Percentiles rank a stretch among this genome's conserved stretches.
Evolutionary conservation across 2,797 vertebrate genomes (phyloP).

Genomic region (Chelon labrosus): DNA sequence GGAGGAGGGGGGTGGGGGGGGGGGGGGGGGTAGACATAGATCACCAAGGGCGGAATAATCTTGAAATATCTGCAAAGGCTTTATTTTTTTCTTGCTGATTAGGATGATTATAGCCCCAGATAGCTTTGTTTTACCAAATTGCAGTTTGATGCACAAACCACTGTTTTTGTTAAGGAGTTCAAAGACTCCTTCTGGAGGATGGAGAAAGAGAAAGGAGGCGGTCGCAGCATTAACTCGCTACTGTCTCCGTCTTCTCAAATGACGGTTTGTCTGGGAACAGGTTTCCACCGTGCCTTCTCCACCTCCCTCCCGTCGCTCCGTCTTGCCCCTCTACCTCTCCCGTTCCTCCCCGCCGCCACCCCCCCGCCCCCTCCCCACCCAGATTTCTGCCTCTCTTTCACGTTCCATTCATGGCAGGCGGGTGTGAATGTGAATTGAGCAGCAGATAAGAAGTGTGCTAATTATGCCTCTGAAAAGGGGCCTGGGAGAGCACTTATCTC

Average conservation of each 20-base stretch:
- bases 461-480: conserved; percentile 90
- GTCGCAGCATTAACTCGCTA: conserved; percentile 62
- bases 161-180: conserved; percentile 89
- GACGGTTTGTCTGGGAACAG: conserved; percentile 76
- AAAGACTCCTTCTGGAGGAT: conserved; percentile 79
- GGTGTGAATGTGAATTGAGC: conserved; percentile 89
- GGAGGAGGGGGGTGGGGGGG: conserved; percentile 1
- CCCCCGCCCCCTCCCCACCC: conserved; percentile 51
- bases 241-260: conserved; percentile 68
- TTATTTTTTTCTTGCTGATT: conserved; percentile 88
- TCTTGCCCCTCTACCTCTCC: conserved; percentile 62
- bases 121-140: conserved; percentile 90
- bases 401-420: conserved; percentile 80
- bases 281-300: conserved; percentile 68
- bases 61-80: conserved; percentile 86
- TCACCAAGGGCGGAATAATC: conserved; percentile 86
- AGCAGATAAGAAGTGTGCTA: conserved; percentile 91
- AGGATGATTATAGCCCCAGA: conserved; percentile 87
- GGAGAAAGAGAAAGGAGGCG: conserved; percentile 64
- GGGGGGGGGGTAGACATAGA: conserved; percentile 63
- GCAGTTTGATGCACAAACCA: conserved; percentile 91
- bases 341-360: conserved; percentile 42
- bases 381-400: conserved; percentile 74
- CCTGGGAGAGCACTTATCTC: conserved; percentile 91
- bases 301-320: conserved; percentile 53